These are phyloP conservation scores for Brachypteracias leptosomus DNA, from an alignment of 2,113 vertebrate species.

Conservation along the genomic window DNA sequence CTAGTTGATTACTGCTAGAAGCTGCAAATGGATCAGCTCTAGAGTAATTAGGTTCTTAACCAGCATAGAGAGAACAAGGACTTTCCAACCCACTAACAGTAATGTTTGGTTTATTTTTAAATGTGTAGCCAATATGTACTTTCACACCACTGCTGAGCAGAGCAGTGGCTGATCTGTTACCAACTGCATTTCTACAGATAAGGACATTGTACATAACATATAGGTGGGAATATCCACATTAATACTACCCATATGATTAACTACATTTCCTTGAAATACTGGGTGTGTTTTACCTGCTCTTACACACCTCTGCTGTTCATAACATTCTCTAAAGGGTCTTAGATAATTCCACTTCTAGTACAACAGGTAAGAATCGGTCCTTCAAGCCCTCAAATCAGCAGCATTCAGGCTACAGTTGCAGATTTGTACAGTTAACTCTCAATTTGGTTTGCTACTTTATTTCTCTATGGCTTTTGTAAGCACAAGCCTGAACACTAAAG, in stretches of 20 bases:
- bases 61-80: background rate
- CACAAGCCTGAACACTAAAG: background rate
- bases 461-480: background rate
- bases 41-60: background rate
- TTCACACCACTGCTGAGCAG: background rate
- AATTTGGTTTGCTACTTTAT: background rate
- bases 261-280: background rate
- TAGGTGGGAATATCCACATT: background rate
- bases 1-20: background rate
- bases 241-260: background rate
- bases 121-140: rapidly evolving
- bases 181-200: background rate
- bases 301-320: background rate
- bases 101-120: background rate
- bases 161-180: background rate
- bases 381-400: background rate
- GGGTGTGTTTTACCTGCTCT: background rate
- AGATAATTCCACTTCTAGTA: background rate
- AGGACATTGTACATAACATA: background rate
- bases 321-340: background rate
- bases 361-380: background rate
- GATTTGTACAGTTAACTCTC: background rate
- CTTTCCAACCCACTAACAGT: background rate
- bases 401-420: background rate
- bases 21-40: background rate